Conservation (phyloP, 2,888 invertebrate genomes). For the Tachystola acroxantha region DNA sequence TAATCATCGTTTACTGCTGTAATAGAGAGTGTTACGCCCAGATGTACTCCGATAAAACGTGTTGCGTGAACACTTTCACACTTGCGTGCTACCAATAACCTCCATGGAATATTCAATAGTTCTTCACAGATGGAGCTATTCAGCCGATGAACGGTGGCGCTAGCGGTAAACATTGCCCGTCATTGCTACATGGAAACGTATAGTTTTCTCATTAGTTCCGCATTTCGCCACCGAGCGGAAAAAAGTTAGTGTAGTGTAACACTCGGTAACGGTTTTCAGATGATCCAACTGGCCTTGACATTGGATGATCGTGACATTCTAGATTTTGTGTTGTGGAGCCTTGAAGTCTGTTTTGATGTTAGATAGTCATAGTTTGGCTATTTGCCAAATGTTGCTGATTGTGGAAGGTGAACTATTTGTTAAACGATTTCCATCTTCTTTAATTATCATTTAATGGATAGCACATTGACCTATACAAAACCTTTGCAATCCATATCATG, state of each 20-base stretch:
- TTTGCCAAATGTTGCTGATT: background rate
- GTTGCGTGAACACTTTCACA: slow-evolving; percentile 41
- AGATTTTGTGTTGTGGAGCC: background rate
- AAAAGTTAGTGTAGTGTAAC: background rate
- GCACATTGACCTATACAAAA: too few species aligned
- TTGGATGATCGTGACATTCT: slow-evolving; percentile 4
- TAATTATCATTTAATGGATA: too few species aligned
- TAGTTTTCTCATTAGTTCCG: background rate
- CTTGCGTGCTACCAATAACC: slow-evolving; percentile 24
- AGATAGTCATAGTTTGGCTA: background rate
- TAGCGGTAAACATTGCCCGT: background rate
- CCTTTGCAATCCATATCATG: too few species aligned
- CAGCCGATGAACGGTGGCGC: background rate
- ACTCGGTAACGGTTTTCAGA: slow-evolving; percentile 3
- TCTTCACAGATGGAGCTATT: background rate
- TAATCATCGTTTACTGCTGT: slow-evolving; percentile 24
- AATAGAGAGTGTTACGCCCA: slow-evolving; percentile 32
- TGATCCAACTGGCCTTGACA: slow-evolving; percentile 15
- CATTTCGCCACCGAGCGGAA: background rate
- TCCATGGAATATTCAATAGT: slow-evolving; percentile 1
- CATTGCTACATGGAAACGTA: background rate
- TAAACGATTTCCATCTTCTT: background rate
- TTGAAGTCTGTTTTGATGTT: background rate
- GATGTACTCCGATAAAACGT: slow-evolving; percentile 8
- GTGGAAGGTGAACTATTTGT: background rate